phyloP scores from a whole-genome alignment of 2,113 vertebrate genomes.

The Alectura lathami region DNA sequence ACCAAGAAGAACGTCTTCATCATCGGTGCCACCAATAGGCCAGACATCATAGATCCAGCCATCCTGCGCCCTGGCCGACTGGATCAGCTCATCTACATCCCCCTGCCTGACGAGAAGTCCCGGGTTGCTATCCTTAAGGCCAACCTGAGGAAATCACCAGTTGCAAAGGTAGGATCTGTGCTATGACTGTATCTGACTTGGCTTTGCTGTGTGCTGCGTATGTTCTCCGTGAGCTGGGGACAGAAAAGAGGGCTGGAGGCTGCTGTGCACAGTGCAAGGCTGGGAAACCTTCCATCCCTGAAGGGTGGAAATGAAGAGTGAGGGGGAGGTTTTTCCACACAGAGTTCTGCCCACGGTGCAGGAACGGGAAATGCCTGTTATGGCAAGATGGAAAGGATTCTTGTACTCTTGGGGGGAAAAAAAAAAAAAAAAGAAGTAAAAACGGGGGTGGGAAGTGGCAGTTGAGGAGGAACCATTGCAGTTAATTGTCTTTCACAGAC shows the following conservation, averaged over 20 bases:
- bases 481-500: neutral
- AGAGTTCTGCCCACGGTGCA: fast-evolving
- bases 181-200: neutral
- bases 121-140: slow-evolving; percentile 96
- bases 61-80: slow-evolving; percentile 95
- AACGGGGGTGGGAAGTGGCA: neutral
- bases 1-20: slow-evolving; percentile 99
- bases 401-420: too few relatives aligned
- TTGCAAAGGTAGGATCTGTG: slow-evolving; percentile 85
- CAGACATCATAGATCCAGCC: slow-evolving; percentile 98
- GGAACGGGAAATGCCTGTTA: neutral
- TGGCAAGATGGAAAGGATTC: neutral
- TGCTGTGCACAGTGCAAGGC: fast-evolving
- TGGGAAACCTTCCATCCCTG: neutral
- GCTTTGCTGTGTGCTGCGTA: fast-evolving
- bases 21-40: slow-evolving; percentile 96
- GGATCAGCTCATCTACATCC: slow-evolving; percentile 98
- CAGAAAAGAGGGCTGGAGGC: neutral
- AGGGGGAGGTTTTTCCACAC: neutral
- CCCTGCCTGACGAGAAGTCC: slow-evolving; percentile 96
- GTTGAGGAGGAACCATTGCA: neutral
- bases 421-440: neutral
- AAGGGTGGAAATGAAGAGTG: neutral
- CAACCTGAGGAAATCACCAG: slow-evolving; percentile 96
- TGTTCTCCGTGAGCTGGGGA: neutral